These are phyloP conservation scores for Papilio xuthus DNA, from an alignment of 1,140 invertebrate species.

Conservation along the genomic window DNA sequence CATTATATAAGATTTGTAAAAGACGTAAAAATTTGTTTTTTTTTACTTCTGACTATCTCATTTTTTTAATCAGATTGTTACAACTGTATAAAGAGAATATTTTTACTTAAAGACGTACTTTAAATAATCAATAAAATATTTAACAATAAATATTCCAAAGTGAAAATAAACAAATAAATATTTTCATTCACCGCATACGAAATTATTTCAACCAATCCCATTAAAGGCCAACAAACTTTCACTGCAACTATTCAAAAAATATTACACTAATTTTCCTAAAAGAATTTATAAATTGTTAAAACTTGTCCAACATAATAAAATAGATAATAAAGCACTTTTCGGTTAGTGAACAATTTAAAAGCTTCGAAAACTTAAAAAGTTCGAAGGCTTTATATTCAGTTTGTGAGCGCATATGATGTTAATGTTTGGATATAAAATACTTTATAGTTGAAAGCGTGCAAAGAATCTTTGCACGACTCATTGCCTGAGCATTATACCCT, in stretches of 20 bases:
- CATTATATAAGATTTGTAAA: too few species aligned
- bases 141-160: background rate
- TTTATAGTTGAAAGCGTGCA: slow-evolving; percentile 38
- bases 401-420: slow-evolving; percentile 24
- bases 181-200: background rate
- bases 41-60: background rate
- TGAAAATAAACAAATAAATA: background rate
- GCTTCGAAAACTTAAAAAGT: slow-evolving; percentile 23
- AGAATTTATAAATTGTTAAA: background rate
- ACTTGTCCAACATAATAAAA: slow-evolving; percentile 2
- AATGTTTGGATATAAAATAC: slow-evolving; percentile 25
- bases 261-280: background rate
- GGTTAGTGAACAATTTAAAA: slow-evolving; percentile 16
- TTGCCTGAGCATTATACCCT: slow-evolving; percentile 38
- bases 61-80: too few species aligned
- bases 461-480: slow-evolving; percentile 39
- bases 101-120: too few species aligned
- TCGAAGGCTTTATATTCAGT: slow-evolving; percentile 17
- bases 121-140: background rate
- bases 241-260: background rate
- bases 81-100: too few species aligned
- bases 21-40: too few species aligned
- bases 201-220: background rate
- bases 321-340: background rate
- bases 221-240: background rate